These are phyloP conservation scores for Pseudorectes ferrugineus DNA, from an alignment of 2,113 vertebrate genomes.

Conservation along the genomic window DNA sequence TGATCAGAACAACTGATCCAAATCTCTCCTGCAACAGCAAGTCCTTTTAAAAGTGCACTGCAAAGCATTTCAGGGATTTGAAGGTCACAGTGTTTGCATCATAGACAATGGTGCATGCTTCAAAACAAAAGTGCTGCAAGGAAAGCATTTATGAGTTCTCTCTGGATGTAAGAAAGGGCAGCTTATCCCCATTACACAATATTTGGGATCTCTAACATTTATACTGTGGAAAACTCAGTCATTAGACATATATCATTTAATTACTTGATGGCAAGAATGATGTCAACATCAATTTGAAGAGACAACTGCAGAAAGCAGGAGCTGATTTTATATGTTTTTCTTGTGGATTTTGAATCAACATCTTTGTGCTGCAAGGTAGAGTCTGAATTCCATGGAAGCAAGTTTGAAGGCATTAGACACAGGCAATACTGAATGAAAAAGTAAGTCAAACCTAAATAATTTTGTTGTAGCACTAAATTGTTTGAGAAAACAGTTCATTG, in stretches of 20 bases:
- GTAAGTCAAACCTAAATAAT: constrained; percentile 34
- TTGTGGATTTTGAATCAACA: neutral
- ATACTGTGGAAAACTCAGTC: neutral
- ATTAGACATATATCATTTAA: neutral
- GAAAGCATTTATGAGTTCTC: neutral
- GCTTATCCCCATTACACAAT: neutral
- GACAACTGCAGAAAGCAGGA: neutral
- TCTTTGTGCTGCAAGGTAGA: neutral
- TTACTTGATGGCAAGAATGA: neutral
- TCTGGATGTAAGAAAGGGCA: neutral
- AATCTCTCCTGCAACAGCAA: neutral
- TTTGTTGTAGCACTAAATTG: constrained; percentile 2
- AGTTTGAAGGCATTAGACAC: neutral
- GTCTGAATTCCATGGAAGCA: neutral
- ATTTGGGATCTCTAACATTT: neutral
- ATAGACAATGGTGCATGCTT: neutral
- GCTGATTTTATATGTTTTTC: neutral
- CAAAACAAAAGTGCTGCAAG: constrained; percentile 9
- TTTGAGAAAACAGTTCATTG: neutral
- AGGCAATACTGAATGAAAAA: constrained; percentile 11
- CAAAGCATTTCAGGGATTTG: constrained; percentile 16
- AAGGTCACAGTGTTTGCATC: neutral
- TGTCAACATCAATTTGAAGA: neutral
- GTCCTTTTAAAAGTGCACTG: neutral
- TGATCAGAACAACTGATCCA: neutral